Evolutionary conservation across 2,797 vertebrate genomes (phyloP), one percentile per base, ranked within the genome.

Genomic region (Anisognathus igniventris): DNA sequence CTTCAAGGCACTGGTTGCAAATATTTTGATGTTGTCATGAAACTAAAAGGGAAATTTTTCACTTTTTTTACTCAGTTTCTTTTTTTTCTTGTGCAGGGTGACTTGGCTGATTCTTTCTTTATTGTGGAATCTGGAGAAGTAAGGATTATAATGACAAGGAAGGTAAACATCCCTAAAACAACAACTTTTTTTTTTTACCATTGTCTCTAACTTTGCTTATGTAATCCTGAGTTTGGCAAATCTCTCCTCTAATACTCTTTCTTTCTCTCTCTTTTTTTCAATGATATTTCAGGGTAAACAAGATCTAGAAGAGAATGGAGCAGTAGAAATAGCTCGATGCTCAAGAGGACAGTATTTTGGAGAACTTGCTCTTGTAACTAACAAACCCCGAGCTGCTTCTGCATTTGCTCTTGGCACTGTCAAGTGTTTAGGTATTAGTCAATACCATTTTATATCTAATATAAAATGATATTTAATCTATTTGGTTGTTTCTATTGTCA

Each of bases 101-200:
- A 99, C 95, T 98, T 98, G 97, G 99, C 99, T 50, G 98, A 99
- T 97, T 99, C 98, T 97, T 99, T 99, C 98, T 99, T 99, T 97
- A 99, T 99, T 96, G 99, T 99, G 76, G 99, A 99, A 97, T 99
- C 99, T 83, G 99, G 99, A 96, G 99, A 99, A 98, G 99, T 99
- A 95, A 99, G 98, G 98, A 99, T 99, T 97, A 99, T 98, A 92
- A 99, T 99, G 98, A 99, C 98, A 96, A 98, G 98, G 95, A 99
- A 99, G 98, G 99, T 99, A 98, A 96, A 97, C 65, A 58, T 53
- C 35, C 18, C 15, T 81, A 44, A 77, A 88, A 22, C 53, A 60
- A 14, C 48, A 31, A 74, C 25, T 2, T 51, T 28, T 62, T 67
- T 24, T 33, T 58, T n/a, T 42, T 72, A 24, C 23, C 13, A 9